phyloP scores from a whole-genome alignment of 2,113 vertebrate species.

The Holacanthus passer region DNA sequence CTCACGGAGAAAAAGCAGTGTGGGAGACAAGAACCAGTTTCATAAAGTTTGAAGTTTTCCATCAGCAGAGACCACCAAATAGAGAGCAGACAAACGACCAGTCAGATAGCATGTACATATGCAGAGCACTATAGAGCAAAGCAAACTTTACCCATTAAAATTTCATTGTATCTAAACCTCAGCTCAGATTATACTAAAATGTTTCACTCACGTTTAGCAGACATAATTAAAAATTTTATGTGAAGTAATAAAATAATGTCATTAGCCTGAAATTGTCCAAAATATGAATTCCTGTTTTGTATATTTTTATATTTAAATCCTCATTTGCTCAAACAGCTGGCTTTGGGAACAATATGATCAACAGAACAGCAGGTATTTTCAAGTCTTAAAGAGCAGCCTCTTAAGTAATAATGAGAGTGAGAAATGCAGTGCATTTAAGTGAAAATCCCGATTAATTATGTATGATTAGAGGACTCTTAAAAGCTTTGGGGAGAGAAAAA shows the following conservation, averaged over 20 bases:
- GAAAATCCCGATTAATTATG: constrained; percentile 84
- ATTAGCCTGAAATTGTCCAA: not conserved
- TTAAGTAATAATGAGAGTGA: constrained; percentile 84
- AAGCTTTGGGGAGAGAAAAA: constrained; percentile 80
- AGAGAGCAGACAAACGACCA: constrained; percentile 68
- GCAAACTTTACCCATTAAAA: constrained; percentile 36
- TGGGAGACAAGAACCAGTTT: constrained; percentile 82
- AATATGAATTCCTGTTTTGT: constrained; percentile 14
- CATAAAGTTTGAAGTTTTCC: constrained; percentile 77
- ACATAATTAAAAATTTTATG: not conserved
- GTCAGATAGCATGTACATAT: constrained; percentile 46
- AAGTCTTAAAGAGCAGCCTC: constrained; percentile 69
- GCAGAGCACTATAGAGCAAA: constrained; percentile 11
- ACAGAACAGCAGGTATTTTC: constrained; percentile 53
- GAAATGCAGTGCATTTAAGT: constrained; percentile 82
- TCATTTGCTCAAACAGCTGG: constrained; percentile 38
- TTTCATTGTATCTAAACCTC: constrained; percentile 14
- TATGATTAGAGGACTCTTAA: constrained; percentile 85
- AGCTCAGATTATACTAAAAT: constrained; percentile 5
- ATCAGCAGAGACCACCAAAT: constrained; percentile 76
- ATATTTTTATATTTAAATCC: not conserved
- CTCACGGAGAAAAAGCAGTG: constrained; percentile 77
- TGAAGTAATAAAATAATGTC: constrained; percentile 4
- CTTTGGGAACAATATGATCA: constrained; percentile 54
- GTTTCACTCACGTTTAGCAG: constrained; percentile 12